phyloP scores from a whole-genome alignment of 1,140 invertebrate species.

The Lysiphlebus fabarum region DNA sequence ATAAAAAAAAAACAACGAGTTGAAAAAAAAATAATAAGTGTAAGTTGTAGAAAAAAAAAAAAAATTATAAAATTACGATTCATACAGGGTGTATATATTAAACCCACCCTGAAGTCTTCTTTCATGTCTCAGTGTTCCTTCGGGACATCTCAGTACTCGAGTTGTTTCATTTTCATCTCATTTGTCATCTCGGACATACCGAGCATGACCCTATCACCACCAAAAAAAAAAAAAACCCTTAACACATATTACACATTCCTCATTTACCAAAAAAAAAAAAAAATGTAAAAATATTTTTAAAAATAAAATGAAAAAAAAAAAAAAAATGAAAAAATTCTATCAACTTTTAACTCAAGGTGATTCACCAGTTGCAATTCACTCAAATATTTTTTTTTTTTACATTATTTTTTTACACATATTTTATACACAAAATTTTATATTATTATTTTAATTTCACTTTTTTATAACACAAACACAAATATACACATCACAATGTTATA shows the following conservation, averaged over 20 bases:
- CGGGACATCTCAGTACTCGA: constrained; percentile 26
- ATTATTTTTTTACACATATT: too few relatives aligned
- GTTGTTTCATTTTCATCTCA: constrained; percentile 25
- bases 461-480: too few relatives aligned
- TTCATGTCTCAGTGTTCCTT: constrained; percentile 34
- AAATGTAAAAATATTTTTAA: too few relatives aligned
- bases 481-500: too few relatives aligned
- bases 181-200: constrained; percentile 6
- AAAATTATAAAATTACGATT: background rate
- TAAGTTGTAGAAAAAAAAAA: background rate
- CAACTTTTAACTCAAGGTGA: too few relatives aligned
- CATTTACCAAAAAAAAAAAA: background rate
- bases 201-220: background rate
- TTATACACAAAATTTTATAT: too few relatives aligned
- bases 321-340: background rate
- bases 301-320: background rate
- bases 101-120: constrained; percentile 34
- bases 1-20: background rate
- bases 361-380: too few relatives aligned
- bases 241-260: background rate
- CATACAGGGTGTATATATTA: background rate
- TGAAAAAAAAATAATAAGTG: constrained; percentile 4
- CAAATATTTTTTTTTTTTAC: too few relatives aligned
- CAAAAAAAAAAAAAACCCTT: background rate
- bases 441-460: too few relatives aligned